These are phyloP conservation scores for Eulemur mongoz DNA, from an alignment of 2,797 vertebrate species.

Conservation along the genomic window DNA sequence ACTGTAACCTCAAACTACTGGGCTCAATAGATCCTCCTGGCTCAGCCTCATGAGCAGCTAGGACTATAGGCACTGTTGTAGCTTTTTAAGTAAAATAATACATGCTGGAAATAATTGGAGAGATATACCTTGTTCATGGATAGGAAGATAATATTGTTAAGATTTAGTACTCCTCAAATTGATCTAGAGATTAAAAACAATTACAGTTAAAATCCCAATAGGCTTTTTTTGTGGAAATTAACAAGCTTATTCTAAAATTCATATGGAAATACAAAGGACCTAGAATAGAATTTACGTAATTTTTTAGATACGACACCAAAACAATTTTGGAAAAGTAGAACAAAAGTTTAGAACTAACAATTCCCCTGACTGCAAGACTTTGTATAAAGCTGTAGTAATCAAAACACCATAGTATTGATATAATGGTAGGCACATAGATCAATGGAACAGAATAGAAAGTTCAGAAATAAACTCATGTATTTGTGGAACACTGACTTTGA, in stretches of 20 bases:
- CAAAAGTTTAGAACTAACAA: background rate
- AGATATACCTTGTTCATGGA: background rate
- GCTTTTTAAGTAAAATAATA: constrained; percentile 8
- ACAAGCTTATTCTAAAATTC: constrained; percentile 25
- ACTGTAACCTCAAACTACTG: background rate
- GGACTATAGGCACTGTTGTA: background rate
- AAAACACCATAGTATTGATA: background rate
- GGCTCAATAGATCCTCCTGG: background rate
- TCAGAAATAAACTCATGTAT: background rate
- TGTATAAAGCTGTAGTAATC: background rate
- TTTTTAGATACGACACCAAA: constrained; percentile 10
- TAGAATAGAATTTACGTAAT: constrained; percentile 3
- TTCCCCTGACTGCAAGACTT: background rate
- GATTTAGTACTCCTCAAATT: background rate
- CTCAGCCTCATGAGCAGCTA: background rate
- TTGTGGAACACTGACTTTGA: background rate
- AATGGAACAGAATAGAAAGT: background rate
- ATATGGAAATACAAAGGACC: constrained; percentile 10
- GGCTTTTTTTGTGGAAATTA: background rate
- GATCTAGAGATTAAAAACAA: constrained; percentile 9
- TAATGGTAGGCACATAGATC: background rate
- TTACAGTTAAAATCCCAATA: constrained; percentile 32
- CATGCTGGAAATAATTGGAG: background rate
- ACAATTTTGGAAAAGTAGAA: constrained; percentile 12
- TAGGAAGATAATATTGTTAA: background rate